Conservation (phyloP, 2,797 vertebrate genomes). For the Trematomus bernacchii region DNA sequence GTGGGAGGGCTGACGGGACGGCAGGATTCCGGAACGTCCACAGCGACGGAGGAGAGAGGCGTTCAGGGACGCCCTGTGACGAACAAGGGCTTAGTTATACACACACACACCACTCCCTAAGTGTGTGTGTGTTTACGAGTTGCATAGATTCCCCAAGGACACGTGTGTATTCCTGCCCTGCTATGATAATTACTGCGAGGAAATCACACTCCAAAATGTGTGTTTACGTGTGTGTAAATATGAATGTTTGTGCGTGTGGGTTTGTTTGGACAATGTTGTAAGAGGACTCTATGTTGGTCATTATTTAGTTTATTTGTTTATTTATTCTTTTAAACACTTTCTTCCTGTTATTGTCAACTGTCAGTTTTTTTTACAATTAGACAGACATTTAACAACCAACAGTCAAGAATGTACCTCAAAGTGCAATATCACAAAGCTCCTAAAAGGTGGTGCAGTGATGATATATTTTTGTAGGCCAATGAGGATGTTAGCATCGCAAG, state of each 20-base stretch:
- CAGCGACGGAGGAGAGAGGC: conserved; percentile 69
- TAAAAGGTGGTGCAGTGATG: no score
- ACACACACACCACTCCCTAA: not conserved
- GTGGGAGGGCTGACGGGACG: conserved; percentile 79
- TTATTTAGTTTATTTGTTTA: no score
- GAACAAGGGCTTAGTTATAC: conserved; percentile 76
- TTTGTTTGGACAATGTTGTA: conserved; percentile 22
- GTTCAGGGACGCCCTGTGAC: conserved; percentile 78
- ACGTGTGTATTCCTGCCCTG: conserved; percentile 77
- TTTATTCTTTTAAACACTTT: no score
- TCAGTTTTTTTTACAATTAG: no score
- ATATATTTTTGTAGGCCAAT: no score
- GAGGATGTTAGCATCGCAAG: no score
- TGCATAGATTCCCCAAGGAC: conserved; percentile 73
- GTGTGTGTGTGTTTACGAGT: conserved; percentile 68
- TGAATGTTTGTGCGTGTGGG: conserved; percentile 24
- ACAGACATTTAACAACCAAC: no score
- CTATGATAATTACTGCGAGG: conserved; percentile 72
- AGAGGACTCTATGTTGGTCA: conserved; percentile 14
- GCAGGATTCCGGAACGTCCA: conserved; percentile 75
- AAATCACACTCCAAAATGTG: conserved; percentile 58
- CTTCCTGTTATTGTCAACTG: no score
- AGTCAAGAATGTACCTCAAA: no score
- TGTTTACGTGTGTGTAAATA: conserved; percentile 35
- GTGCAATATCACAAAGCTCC: no score